A percentile compares a stretch with the other conserved stretches of the same genome.
These are phyloP conservation scores for Pithys albifrons DNA, from an alignment of 2,113 vertebrate species.

Conservation along the genomic window DNA sequence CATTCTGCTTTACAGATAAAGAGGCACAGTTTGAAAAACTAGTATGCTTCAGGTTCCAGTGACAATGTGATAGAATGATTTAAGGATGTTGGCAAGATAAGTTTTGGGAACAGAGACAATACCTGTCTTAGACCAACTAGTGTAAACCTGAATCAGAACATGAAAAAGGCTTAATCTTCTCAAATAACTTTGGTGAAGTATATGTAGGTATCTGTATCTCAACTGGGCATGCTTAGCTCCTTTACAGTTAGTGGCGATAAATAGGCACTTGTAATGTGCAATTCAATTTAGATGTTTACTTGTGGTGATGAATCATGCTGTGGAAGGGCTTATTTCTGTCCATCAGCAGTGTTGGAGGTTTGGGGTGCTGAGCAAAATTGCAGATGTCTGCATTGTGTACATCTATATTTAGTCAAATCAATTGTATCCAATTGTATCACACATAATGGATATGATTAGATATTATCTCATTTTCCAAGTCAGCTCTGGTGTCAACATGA, in stretches of 20 bases:
- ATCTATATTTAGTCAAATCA: slow-evolving; percentile 55
- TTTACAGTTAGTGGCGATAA: background rate
- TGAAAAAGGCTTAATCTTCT: background rate
- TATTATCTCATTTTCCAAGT: slow-evolving; percentile 33
- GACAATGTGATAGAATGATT: background rate
- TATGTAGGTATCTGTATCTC: background rate
- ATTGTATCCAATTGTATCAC: slow-evolving; percentile 43
- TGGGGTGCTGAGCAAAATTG: background rate
- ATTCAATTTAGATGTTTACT: background rate
- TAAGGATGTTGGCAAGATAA: background rate
- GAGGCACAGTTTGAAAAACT: background rate
- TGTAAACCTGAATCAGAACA: background rate
- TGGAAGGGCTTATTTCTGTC: slow-evolving; percentile 45
- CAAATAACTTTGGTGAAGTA: background rate
- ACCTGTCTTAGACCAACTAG: background rate
- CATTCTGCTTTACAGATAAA: background rate
- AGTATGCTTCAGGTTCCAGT: background rate
- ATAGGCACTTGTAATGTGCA: background rate
- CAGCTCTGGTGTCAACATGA: slow-evolving; percentile 29
- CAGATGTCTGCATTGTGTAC: slow-evolving; percentile 56
- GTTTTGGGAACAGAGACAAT: background rate
- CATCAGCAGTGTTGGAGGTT: background rate
- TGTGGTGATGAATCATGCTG: background rate
- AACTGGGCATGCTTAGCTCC: background rate
- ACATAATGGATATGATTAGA: slow-evolving; percentile 57